These are phyloP conservation scores for Rhizomys pruinosus DNA, from an alignment of 2,113 vertebrate genomes.

Conservation along the genomic window DNA sequence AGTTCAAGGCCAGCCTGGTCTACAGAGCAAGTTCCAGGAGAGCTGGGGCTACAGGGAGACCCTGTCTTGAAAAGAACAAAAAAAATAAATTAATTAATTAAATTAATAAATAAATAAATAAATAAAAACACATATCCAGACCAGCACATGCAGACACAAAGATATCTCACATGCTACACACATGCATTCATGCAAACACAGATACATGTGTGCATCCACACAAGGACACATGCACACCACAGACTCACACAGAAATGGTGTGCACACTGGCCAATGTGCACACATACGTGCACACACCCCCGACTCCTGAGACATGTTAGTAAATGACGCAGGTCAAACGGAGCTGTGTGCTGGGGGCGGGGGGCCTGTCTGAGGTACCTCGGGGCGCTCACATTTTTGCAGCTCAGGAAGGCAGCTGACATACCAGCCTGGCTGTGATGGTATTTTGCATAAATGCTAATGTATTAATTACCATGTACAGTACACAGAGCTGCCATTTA, in stretches of 20 bases:
- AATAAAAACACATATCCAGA: neutral
- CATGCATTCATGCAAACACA: neutral
- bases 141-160: neutral
- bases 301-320: neutral
- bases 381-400: conserved; percentile 82
- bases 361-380: conserved; percentile 78
- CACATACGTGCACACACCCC: neutral
- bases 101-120: too few relatives aligned
- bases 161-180: neutral
- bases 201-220: too few relatives aligned
- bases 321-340: conserved; percentile 61
- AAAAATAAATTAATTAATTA: too few relatives aligned
- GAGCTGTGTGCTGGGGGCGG: conserved; percentile 71
- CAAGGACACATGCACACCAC: conserved; percentile 2
- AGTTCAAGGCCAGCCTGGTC: too few relatives aligned
- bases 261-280: fast-evolving
- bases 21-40: too few relatives aligned
- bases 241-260: neutral
- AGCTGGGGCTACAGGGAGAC: too few relatives aligned
- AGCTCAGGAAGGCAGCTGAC: conserved; percentile 83
- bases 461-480: conserved; percentile 85
- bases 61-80: too few relatives aligned
- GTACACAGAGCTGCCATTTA: conserved; percentile 84
- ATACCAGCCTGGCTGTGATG: conserved; percentile 82
- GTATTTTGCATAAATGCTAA: conserved; percentile 85